phyloP scores from a whole-genome alignment of 2,113 vertebrate genomes.

The Crocuta crocuta region DNA sequence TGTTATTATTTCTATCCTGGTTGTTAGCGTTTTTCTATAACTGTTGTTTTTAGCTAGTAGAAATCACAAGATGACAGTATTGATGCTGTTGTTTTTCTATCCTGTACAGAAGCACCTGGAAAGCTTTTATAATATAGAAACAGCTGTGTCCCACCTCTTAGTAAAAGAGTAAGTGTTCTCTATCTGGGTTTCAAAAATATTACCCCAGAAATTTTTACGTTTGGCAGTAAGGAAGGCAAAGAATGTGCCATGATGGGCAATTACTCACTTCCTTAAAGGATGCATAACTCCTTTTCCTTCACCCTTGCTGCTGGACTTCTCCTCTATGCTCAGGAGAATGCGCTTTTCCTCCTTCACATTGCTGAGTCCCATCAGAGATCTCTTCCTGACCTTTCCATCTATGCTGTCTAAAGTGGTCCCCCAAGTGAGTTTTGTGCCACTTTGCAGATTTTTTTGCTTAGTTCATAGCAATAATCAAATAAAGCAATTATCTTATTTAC shows the following conservation, averaged over 20 bases:
- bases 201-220: neutral
- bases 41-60: neutral
- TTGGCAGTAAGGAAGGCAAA: conserved; percentile 30
- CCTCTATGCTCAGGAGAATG: neutral
- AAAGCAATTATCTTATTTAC: neutral
- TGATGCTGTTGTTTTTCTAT: neutral
- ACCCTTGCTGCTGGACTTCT: neutral
- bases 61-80: neutral
- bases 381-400: neutral
- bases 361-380: neutral
- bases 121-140: neutral
- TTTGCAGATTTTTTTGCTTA: neutral
- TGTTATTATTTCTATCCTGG: neutral
- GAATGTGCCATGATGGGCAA: neutral
- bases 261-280: neutral
- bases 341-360: neutral
- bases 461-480: neutral
- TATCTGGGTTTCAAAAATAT: neutral
- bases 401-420: neutral
- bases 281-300: neutral
- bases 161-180: neutral
- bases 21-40: neutral
- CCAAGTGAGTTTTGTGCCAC: neutral
- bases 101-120: neutral
- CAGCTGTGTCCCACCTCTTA: neutral